phyloP scores from a whole-genome alignment of 2,113 vertebrate species.

The Rhinoderma darwinii region DNA sequence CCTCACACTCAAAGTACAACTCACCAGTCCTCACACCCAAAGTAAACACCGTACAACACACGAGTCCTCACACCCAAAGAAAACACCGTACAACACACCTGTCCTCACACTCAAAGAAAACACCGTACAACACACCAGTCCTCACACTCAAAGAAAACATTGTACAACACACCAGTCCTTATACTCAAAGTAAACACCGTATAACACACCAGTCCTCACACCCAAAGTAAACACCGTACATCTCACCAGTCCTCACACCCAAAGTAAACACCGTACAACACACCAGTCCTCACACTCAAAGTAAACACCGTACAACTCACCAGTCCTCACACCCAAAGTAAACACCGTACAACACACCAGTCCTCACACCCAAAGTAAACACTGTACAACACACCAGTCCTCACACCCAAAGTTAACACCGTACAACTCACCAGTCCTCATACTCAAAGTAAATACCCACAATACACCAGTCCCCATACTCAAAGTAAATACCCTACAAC shows the following conservation, averaged over 20 bases:
- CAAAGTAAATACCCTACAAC: background rate
- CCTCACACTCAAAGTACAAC: too few relatives aligned
- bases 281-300: background rate
- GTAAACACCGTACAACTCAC: background rate
- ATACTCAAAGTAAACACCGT: background rate
- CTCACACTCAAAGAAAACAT: background rate
- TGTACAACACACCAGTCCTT: background rate
- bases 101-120: background rate
- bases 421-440: background rate
- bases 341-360: background rate
- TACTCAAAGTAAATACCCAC: background rate
- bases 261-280: background rate
- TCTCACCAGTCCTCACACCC: background rate
- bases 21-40: background rate
- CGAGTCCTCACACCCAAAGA: background rate
- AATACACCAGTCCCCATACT: too few relatives aligned
- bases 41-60: background rate
- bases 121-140: too few relatives aligned
- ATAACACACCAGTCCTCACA: background rate
- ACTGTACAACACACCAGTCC: background rate
- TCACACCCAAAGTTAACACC: background rate
- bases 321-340: background rate
- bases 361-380: background rate
- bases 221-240: background rate
- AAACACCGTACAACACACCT: background rate